phyloP scores from a whole-genome alignment of 2,888 invertebrate genomes.

The Eristalis tenax region DNA sequence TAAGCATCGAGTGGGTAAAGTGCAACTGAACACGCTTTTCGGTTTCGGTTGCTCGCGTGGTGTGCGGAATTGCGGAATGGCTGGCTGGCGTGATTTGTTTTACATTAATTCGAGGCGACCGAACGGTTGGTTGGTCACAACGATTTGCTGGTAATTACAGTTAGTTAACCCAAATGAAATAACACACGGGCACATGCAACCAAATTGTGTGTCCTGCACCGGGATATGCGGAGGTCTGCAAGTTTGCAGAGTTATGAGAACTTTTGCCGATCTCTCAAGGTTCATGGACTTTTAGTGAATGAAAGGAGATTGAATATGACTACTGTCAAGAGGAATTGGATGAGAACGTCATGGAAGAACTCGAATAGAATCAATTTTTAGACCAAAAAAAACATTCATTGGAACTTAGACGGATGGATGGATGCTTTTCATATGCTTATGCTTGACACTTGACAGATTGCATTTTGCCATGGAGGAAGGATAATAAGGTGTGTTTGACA shows the following conservation, averaged over 20 bases:
- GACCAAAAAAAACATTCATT: too few species aligned
- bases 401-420: too few species aligned
- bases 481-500: too few species aligned
- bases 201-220: background rate
- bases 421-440: too few species aligned
- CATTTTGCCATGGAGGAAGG: too few species aligned
- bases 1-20: background rate
- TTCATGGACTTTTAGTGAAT: background rate
- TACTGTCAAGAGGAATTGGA: too few species aligned
- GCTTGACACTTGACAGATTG: too few species aligned
- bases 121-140: background rate
- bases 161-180: background rate
- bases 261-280: background rate
- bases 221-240: background rate
- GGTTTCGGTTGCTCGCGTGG: background rate
- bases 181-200: background rate
- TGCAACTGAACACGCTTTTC: slow-evolving; percentile 20
- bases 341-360: too few species aligned
- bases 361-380: too few species aligned
- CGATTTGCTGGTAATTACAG: slow-evolving; percentile 21
- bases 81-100: slow-evolving; percentile 14
- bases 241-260: background rate
- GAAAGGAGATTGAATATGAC: background rate
- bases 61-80: background rate
- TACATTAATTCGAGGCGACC: slow-evolving; percentile 15